These are phyloP conservation scores for Oncorhynchus kisutch DNA, from an alignment of 2,113 vertebrate species.

Conservation along the genomic window DNA sequence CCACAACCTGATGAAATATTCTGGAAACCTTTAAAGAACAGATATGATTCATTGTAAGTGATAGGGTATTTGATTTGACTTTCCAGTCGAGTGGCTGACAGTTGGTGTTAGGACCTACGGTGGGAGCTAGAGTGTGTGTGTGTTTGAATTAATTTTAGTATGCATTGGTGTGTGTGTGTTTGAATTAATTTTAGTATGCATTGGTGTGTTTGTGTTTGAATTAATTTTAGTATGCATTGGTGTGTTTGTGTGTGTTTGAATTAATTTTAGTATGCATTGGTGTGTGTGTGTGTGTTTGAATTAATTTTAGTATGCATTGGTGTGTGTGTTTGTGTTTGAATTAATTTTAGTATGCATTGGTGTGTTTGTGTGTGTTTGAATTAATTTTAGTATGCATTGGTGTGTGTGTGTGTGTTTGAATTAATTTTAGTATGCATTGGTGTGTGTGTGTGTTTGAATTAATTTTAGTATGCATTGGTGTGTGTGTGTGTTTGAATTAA, in stretches of 20 bases:
- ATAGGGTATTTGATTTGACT: constrained; percentile 70
- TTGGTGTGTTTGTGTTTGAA: constrained; percentile 16
- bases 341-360: not conserved
- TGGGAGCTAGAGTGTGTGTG: constrained; percentile 29
- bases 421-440: not conserved
- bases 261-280: not conserved
- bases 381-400: not conserved
- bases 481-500: not conserved
- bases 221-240: not conserved
- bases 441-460: constrained; percentile 12
- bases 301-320: not conserved
- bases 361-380: not conserved
- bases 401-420: not conserved
- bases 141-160: not conserved
- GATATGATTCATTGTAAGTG: constrained; percentile 69
- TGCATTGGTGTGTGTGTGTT: constrained; percentile 17
- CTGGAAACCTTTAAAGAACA: too few relatives aligned
- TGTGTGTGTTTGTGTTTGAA: not conserved
- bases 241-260: not conserved
- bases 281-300: not conserved
- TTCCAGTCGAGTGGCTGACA: constrained; percentile 59
- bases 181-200: not conserved
- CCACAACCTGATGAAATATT: too few relatives aligned
- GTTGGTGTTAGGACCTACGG: constrained; percentile 37
- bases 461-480: constrained; percentile 4